Evolutionary conservation across 2,888 invertebrate species (phyloP).

Genomic region (Esperia sulphurella): DNA sequence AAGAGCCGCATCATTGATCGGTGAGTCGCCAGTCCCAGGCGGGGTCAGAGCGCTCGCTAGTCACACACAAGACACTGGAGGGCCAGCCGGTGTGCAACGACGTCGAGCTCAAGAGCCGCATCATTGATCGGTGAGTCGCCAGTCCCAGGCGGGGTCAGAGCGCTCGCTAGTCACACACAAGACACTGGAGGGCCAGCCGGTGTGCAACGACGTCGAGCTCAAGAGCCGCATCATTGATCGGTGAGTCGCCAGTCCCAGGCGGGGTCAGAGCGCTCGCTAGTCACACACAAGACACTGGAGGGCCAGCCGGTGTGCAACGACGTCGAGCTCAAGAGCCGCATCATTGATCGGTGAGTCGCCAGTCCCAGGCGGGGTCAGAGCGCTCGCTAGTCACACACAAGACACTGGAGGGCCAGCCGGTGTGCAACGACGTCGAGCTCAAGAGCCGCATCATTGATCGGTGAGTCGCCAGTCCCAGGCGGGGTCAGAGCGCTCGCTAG

Average conservation of each 20-base stretch:
- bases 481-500: too few relatives aligned
- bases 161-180: too few relatives aligned
- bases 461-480: too few relatives aligned
- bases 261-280: too few relatives aligned
- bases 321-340: constrained; percentile 89
- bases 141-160: too few relatives aligned
- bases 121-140: constrained; percentile 83
- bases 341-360: constrained; percentile 83
- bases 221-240: constrained; percentile 92
- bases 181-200: constrained; percentile 54
- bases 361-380: too few relatives aligned
- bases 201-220: constrained; percentile 88
- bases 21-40: too few relatives aligned
- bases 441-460: constrained; percentile 92
- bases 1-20: constrained; percentile 62
- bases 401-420: constrained; percentile 54
- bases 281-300: too few relatives aligned
- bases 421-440: constrained; percentile 88
- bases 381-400: too few relatives aligned
- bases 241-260: too few relatives aligned
- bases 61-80: too few relatives aligned
- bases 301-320: constrained; percentile 82
- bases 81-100: constrained; percentile 82
- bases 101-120: constrained; percentile 89
- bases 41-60: too few relatives aligned